These are phyloP conservation scores for Hybognathus amarus DNA, from an alignment of 2,797 vertebrate species.

Conservation along the genomic window DNA sequence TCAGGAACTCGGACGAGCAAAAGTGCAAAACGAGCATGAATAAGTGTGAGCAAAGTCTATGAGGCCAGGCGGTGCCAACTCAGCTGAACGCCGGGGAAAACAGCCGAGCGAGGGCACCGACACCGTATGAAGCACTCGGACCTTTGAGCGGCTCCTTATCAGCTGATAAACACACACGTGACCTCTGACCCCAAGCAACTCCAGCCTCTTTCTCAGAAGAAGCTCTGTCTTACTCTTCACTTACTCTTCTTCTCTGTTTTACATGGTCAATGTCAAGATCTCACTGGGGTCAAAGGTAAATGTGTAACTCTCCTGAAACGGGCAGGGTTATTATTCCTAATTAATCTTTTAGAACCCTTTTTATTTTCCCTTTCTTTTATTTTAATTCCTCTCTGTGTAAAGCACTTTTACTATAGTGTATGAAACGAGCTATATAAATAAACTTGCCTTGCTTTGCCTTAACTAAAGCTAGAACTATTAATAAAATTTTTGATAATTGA, in stretches of 20 bases:
- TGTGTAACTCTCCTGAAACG: not conserved
- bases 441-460: no score
- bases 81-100: slow-evolving; percentile 22
- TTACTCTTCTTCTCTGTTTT: not conserved
- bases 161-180: slow-evolving; percentile 16
- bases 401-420: no score
- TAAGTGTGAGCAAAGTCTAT: slow-evolving; percentile 54
- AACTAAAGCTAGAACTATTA: no score
- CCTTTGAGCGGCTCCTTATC: slow-evolving; percentile 69
- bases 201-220: not conserved
- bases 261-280: not conserved
- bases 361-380: no score
- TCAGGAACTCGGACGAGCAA: not conserved
- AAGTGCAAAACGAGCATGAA: slow-evolving; percentile 46
- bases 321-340: not conserved
- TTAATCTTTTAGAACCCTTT: no score
- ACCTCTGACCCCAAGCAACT: slow-evolving; percentile 1
- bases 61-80: slow-evolving; percentile 45
- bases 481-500: no score
- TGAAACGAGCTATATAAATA: no score
- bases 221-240: not conserved
- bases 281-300: not conserved
- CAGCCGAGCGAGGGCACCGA: slow-evolving; percentile 10
- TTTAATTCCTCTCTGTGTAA: no score
- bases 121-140: slow-evolving; percentile 47